Percentiles rank a stretch among this genome's conserved stretches.
Conservation (phyloP, 1,140 invertebrate genomes). For the Drosophila bocqueti region DNA sequence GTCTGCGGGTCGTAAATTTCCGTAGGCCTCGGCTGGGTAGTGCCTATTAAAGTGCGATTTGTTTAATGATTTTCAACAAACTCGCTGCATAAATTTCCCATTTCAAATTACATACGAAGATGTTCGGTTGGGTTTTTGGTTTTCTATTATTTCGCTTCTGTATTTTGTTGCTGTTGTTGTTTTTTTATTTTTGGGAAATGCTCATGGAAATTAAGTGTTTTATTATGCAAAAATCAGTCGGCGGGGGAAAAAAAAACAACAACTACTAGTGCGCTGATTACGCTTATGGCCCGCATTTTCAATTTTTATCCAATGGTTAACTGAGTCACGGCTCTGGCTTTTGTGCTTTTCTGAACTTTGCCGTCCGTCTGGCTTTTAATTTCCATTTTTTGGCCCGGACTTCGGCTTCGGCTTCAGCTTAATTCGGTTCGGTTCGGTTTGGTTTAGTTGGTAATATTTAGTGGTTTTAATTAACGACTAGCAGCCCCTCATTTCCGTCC, state of each 20-base stretch:
- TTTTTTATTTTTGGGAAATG: conserved; percentile 73
- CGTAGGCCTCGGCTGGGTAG: conserved; percentile 61
- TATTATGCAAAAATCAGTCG: conserved; percentile 82
- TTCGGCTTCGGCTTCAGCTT: conserved; percentile 44
- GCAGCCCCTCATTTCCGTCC: conserved; percentile 54
- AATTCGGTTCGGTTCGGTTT: conserved; percentile 51
- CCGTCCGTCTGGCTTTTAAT: conserved; percentile 22
- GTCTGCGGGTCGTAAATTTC: conserved; percentile 69
- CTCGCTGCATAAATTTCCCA: conserved; percentile 81
- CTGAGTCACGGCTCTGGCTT: conserved; percentile 68
- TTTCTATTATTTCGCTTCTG: conserved; percentile 50
- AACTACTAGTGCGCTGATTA: conserved; percentile 60
- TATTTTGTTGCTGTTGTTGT: conserved; percentile 16
- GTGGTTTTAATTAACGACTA: conserved; percentile 74
- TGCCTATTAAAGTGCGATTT: conserved; percentile 84
- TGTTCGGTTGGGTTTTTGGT: conserved; percentile 16
- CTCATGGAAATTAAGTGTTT: conserved; percentile 83
- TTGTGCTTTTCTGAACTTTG: conserved; percentile 50
- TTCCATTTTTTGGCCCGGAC: conserved; percentile 32
- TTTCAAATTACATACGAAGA: conserved; percentile 75
- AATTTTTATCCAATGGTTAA: conserved; percentile 35
- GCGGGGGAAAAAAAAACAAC: conserved; percentile 11
- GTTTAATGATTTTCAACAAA: conserved; percentile 83
- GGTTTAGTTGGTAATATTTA: conserved; percentile 75
- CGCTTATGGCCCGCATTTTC: conserved; percentile 51